Evolutionary conservation across 2,113 vertebrate genomes (phyloP), one percentile per base, ranked within the genome.

Genomic region (Percina caprodes): DNA sequence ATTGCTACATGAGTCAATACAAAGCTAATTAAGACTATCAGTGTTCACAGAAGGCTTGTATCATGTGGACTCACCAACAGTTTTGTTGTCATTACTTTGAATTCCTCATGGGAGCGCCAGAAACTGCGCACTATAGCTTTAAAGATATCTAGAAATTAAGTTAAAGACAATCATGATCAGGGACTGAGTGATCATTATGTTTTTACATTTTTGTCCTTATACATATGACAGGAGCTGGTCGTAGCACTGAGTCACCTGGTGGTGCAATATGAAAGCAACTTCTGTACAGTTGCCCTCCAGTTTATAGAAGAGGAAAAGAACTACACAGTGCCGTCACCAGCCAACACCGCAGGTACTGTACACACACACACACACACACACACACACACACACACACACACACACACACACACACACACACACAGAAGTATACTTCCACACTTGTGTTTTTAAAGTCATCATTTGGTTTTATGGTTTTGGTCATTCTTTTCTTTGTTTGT

Each of bases 241-340:
- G 98, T 99, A 49, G 98, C 98, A 10, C 94, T 99, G 74, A 99
- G 97, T 95, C 98, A 99, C 87, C 94, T 99, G 3, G 98, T 99
- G 49, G 96, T 99, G 46, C 98, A 99, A 72, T 99, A 99, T 0
- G 98, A 99, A 88, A 99, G 97, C 91, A 99, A 99, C 77, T 99
- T 99, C 95, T 99, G 98, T 84, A 99, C 98, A 0, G 98, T 99
- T 13, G 98, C 98, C 35, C 93, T 99, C 76, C 98, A 99, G 92
- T 99, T 99, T 89, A 99, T 99, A 88, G 98, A 99, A 26, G 98
- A 99, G 86, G 98, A 99, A 87, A 99, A 98, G 94, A 99, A 97
- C 93, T 99, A 99, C 77, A 94, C 96, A 0, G 93, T 97, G 7
- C 96, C 96, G 0, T 98, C 98, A 2, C 97, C 97, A 1, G 97